Base-by-base conservation (phyloP, 1,140 invertebrate genomes). In the Trichonephila clavata region DNA sequence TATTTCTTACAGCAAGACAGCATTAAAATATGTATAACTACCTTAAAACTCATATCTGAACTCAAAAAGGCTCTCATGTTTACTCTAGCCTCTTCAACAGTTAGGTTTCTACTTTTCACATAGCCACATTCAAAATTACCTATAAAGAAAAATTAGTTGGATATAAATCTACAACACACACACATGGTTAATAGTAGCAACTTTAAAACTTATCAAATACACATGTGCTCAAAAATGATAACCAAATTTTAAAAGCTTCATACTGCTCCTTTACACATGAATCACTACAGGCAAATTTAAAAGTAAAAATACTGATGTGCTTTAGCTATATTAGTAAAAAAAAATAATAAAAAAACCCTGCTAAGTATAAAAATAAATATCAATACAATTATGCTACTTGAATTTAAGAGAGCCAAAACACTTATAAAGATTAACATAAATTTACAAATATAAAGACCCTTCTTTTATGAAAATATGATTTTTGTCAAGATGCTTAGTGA, bases 71-170 rank as follows among this genome's bases (percentile, higher is more conserved):
- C 61, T 87, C 27, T 87, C 86, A 87, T 87, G 20, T n/a, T 39
- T 63, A 57, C 14, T 87, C 32, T 63, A 39, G 86, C 86, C n/a
- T 87, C 60, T 87, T 43, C 3, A 10, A 87, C 61, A 61, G 39
- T 87, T n/a, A 87, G 16, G 39, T 63, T 87, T 87, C 86, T 87
- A 63, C 59, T 63, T 10, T 43, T 65, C 6, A 60, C 61, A 63
- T 32, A 61, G 14, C 86, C 86, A 87, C 86, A 87, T 57, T 87
- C 86, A 87, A 63, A 87, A 63, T 63, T 8, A 13, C 86, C 86
- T 87, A 24, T 16, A 87, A 87, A 32, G 5, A 87, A 86, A 6
- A 83, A 39, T 13, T 21, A 87, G 20, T 39, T 32, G 4, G n/a
- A 32, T 39, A 39, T 77, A 18, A 68, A 68, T 68, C n/a, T 14